These are phyloP conservation scores for Albula goreensis DNA, from an alignment of 2,113 vertebrate genomes.

Conservation along the genomic window DNA sequence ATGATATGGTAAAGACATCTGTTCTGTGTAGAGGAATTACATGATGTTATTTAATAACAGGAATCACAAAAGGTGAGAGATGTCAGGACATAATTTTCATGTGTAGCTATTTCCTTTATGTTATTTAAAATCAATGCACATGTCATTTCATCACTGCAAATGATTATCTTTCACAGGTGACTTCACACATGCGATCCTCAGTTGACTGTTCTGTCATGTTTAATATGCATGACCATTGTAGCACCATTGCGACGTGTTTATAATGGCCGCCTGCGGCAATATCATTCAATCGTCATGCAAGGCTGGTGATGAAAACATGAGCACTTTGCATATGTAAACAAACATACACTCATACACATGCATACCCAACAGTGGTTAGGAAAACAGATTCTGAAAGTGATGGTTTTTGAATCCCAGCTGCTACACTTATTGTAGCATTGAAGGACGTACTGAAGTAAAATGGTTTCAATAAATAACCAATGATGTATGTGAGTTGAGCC, in stretches of 20 bases:
- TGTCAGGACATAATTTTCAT: not conserved
- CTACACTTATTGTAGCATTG: not conserved
- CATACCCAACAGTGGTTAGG: not conserved
- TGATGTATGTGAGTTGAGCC: no score
- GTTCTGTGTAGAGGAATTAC: not conserved
- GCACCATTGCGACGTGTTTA: not conserved
- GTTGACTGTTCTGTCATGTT: not conserved
- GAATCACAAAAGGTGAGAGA: not conserved
- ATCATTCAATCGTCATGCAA: not conserved
- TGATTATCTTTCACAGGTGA: no score
- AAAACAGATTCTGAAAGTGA: not conserved
- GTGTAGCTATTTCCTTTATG: not conserved
- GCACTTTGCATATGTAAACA: not conserved
- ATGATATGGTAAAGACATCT: not conserved
- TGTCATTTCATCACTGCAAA: no score
- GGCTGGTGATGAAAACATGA: not conserved
- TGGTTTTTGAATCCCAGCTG: not conserved
- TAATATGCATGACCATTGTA: not conserved
- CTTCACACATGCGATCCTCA: not conserved
- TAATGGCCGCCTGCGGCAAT: not conserved
- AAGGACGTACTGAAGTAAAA: no score
- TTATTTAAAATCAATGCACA: not conserved
- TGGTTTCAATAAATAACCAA: no score
- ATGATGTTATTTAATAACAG: not conserved
- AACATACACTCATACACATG: constrained; percentile 4